These are phyloP conservation scores for Callyntrura guangdongensis DNA, from an alignment of 2,888 invertebrate genomes.

Conservation along the genomic window DNA sequence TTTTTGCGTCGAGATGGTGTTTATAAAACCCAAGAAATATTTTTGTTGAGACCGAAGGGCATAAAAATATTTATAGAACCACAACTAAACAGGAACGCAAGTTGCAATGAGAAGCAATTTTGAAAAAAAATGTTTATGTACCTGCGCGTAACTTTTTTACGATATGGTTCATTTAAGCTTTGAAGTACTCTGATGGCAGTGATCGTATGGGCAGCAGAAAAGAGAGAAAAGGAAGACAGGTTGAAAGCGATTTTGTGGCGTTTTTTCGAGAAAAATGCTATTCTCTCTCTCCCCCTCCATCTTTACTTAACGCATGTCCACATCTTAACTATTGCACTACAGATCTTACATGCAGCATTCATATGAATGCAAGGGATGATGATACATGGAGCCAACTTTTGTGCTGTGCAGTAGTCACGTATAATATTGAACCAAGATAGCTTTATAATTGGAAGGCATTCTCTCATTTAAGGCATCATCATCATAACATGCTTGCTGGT, in stretches of 20 bases:
- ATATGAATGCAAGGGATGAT: slow-evolving; percentile 27
- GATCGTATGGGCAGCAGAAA: background rate
- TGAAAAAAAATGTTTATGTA: slow-evolving; percentile 48
- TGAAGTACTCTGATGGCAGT: background rate
- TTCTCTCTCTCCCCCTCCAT: background rate
- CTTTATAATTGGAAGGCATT: slow-evolving; percentile 71
- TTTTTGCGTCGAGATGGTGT: background rate
- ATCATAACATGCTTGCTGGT: slow-evolving; percentile 3
- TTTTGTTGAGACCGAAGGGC: slow-evolving; percentile 58
- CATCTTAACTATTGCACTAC: slow-evolving; percentile 47
- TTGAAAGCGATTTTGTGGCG: slow-evolving; percentile 60
- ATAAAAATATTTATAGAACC: slow-evolving; percentile 65
- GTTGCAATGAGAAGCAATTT: slow-evolving; percentile 50
- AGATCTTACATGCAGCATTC: slow-evolving; percentile 18
- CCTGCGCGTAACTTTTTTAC: slow-evolving; percentile 21
- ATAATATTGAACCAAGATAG: slow-evolving; percentile 77
- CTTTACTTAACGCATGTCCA: slow-evolving; percentile 70
- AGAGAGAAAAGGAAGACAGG: slow-evolving; percentile 22
- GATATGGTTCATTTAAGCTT: slow-evolving; percentile 68
- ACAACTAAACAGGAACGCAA: slow-evolving; percentile 50
- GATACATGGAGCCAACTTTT: slow-evolving; percentile 39
- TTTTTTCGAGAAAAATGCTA: slow-evolving; percentile 37
- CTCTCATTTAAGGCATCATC: slow-evolving; percentile 55
- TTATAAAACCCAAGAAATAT: slow-evolving; percentile 21
- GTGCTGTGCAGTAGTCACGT: slow-evolving; percentile 75